A percentile compares a stretch with the other conserved stretches of the same genome.
Evolutionary conservation across 2,888 invertebrate genomes (phyloP).

Genomic region (Sturmia bella): DNA sequence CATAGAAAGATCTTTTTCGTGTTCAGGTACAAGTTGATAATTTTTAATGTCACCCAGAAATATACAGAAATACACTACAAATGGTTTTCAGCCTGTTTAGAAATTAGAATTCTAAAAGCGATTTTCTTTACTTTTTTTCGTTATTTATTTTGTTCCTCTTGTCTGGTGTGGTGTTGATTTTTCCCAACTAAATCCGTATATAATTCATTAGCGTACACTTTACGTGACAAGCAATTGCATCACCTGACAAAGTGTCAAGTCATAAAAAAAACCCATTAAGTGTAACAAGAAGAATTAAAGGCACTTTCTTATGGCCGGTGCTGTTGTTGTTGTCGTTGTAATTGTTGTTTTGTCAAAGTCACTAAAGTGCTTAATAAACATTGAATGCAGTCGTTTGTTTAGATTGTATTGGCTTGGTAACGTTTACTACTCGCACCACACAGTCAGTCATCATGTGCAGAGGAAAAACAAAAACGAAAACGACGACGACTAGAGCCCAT

Average conservation of each 20-base stretch:
- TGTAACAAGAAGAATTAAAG: constrained; percentile 47
- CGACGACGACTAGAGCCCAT: constrained; percentile 6
- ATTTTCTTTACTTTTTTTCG: constrained; percentile 4
- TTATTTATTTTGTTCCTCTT: neutral
- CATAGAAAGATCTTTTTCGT: neutral
- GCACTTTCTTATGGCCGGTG: constrained; percentile 22
- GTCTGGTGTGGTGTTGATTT: constrained; percentile 24
- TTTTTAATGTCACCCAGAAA: constrained; percentile 25
- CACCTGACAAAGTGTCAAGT: constrained; percentile 63
- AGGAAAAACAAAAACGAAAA: neutral
- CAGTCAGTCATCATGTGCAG: constrained; percentile 7
- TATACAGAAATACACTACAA: neutral
- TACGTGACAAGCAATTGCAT: constrained; percentile 61
- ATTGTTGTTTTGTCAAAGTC: constrained; percentile 4
- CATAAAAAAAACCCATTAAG: constrained; percentile 51
- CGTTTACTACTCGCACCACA: neutral
- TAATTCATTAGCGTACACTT: constrained; percentile 55
- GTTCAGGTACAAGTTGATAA: constrained; percentile 34
- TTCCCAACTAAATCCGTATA: constrained; percentile 44
- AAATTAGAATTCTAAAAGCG: constrained; percentile 39
- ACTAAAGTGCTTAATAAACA: constrained; percentile 41
- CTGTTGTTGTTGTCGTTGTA: constrained; percentile 14
- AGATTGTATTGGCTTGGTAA: neutral
- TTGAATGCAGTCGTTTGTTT: constrained; percentile 17
- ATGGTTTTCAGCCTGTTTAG: neutral